Base-by-base conservation (phyloP, 2,888 invertebrate species). In the Napeogenes sylphis region DNA sequence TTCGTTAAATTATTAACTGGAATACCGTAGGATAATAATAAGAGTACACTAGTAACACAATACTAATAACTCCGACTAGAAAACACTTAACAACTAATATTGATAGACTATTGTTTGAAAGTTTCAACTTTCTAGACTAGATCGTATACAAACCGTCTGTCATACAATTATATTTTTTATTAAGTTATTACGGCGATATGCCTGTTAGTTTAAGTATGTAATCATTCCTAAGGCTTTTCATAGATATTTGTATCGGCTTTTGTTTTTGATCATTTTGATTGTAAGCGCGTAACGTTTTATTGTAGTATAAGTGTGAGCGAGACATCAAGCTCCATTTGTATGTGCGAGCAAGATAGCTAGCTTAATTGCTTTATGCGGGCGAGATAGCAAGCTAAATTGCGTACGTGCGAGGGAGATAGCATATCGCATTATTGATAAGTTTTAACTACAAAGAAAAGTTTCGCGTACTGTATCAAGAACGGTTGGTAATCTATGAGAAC, bases 211-310 rank as follows among this genome's bases (percentile, higher is more conserved):
- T 69, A 67, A 70, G 68, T 45, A 61, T 68, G 58, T 70, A 70
- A 65, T 59, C 69, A 70, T 68, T 68, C 65, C 63, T 65, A 58
- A 56, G 54, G 51, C 65, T 66, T 60, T 70, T 68, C 64, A 63
- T 68, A 65, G 64, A n/a, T 55, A 51, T 46, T 55, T 57, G 46
- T 61, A 62, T 46, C 56, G 61, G 58, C 62, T 51, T 42, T 8
- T 6, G 8, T 38, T 38, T 38, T 38, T 8, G 12, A 42, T 42
- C 42, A 42, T 32, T 5, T 21, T 32, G 35, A 32, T 33, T 30
- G 47, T 2, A 47, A 55, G 12, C 45, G 12, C 35, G 10, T 13
- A 51, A 53, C 30, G 3, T 58, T 47, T 45, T 55, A 12, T 42
- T 45, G n/a, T 45, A 42, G 21, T 53, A 47, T n/a, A 32, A 51